Conservation (phyloP, 2,797 vertebrate species). For the Platalea minor region DNA sequence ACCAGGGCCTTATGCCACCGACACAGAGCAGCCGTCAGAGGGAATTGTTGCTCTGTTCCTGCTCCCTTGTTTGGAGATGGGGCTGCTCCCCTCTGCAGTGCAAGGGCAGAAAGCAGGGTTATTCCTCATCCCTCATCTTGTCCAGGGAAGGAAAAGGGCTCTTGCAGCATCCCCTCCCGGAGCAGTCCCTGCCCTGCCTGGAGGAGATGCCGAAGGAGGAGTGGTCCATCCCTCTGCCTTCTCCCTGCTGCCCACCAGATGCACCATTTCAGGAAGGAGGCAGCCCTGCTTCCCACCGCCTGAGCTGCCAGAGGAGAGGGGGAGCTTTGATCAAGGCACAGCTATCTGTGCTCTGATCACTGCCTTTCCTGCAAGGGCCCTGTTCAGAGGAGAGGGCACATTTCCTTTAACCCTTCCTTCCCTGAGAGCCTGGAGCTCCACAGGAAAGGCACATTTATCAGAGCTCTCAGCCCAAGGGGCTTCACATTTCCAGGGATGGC, state of each 20-base stretch:
- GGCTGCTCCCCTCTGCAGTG: not conserved
- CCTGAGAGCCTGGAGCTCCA: not conserved
- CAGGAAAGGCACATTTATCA: not conserved
- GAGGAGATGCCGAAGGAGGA: not conserved
- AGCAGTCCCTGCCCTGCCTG: not conserved
- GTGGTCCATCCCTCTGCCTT: not conserved
- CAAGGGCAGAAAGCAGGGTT: not conserved
- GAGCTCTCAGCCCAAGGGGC: not conserved
- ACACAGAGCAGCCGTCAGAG: not conserved
- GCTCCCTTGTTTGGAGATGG: not conserved
- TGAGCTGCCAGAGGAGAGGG: not conserved
- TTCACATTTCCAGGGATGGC: not conserved
- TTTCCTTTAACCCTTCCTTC: slow-evolving; percentile 20
- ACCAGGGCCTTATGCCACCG: not conserved
- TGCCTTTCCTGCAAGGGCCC: not conserved
- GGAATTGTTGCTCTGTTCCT: not conserved
- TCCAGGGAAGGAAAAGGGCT: not conserved
- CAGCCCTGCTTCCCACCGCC: not conserved
- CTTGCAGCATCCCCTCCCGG: not conserved
- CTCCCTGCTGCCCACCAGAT: not conserved
- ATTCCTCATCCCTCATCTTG: not conserved
- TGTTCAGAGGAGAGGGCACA: not conserved
- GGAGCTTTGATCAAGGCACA: slow-evolving; percentile 22
- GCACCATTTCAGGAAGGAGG: not conserved
- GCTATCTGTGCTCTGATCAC: not conserved